Percentiles rank a stretch among this genome's conserved stretches.
Conservation (phyloP, 2,113 vertebrate genomes). For the Balaeniceps rex region DNA sequence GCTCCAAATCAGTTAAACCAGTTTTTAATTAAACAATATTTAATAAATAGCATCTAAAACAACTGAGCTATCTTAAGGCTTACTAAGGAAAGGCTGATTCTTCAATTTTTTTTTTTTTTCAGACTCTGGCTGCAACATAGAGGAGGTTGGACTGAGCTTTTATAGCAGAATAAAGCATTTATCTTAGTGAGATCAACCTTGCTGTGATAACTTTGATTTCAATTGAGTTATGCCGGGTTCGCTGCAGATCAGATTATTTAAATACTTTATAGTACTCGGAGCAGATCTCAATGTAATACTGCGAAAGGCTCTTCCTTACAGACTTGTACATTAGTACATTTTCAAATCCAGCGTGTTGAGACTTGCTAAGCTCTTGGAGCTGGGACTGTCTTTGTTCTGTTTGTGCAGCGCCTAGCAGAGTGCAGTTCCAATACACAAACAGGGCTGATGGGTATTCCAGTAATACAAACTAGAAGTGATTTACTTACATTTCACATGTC, state of each 20-base stretch:
- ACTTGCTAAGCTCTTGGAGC: background rate
- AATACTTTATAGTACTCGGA: background rate
- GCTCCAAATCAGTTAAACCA: background rate
- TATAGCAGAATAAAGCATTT: background rate
- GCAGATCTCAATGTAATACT: background rate
- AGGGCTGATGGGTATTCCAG: background rate
- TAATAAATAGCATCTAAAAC: constrained; percentile 20
- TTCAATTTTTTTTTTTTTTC: background rate
- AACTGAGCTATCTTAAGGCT: background rate
- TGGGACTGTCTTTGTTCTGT: background rate
- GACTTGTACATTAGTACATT: background rate
- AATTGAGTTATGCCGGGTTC: background rate
- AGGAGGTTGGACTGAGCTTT: background rate
- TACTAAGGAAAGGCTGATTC: background rate
- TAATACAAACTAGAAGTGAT: background rate
- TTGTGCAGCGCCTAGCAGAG: background rate
- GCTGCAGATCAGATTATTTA: background rate
- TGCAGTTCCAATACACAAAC: background rate
- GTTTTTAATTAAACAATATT: constrained; percentile 42
- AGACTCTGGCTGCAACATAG: background rate
- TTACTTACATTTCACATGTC: background rate
- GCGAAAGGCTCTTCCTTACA: background rate
- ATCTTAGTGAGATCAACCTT: background rate
- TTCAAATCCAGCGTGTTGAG: background rate
- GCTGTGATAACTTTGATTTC: background rate